Evolutionary conservation across 2,888 invertebrate species (phyloP).

Genomic region (Criorhina ranunculi): DNA sequence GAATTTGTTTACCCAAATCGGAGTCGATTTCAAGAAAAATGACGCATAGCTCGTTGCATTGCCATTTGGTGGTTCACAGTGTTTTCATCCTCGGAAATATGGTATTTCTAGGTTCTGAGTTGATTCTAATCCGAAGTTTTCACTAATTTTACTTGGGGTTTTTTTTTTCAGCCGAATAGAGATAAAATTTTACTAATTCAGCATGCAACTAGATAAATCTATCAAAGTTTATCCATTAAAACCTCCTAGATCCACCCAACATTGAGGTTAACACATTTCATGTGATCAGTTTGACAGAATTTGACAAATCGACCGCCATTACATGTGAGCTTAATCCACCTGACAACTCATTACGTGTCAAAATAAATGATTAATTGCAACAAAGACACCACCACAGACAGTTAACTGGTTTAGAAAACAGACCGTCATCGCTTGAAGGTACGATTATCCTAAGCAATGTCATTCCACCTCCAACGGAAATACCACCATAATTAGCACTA

Average conservation of each 20-base stretch:
- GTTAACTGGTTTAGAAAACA: conserved; percentile 40
- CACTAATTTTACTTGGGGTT: too few species aligned
- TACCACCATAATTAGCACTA: conserved; percentile 68
- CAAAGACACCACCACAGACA: background rate
- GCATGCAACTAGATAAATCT: background rate
- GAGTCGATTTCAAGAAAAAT: too few species aligned
- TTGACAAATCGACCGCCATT: conserved; percentile 31
- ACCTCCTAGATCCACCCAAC: background rate
- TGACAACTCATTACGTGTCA: conserved; percentile 26
- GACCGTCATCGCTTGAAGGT: background rate
- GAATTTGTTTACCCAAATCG: too few species aligned
- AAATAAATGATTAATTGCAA: conserved; percentile 54
- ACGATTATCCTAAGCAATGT: background rate
- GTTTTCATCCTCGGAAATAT: too few species aligned
- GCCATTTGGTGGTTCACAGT: too few species aligned
- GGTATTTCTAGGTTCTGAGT: too few species aligned
- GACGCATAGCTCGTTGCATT: too few species aligned
- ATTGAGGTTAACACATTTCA: conserved; percentile 4
- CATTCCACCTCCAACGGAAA: conserved; percentile 54
- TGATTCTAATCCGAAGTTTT: too few species aligned
- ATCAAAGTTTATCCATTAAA: background rate
- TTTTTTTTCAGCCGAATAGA: too few species aligned
- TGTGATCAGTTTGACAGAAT: conserved; percentile 1
- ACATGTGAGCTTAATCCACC: background rate
- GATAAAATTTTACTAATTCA: too few species aligned